phyloP scores from a whole-genome alignment of 2,888 invertebrate species.

The Torymus tubicola region DNA sequence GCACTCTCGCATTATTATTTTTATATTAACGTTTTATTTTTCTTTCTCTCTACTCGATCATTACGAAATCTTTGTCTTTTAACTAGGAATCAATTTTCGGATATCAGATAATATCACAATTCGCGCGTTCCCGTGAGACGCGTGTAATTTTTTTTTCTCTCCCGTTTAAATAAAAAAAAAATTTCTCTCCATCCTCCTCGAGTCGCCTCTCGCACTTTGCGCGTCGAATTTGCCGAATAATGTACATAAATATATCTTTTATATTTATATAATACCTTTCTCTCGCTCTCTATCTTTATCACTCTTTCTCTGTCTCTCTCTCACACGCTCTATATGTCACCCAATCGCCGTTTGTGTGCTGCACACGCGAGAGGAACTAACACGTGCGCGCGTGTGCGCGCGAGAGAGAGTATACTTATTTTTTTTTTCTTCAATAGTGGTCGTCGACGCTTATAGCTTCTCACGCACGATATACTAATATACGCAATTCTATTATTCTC shows the following conservation, averaged over 20 bases:
- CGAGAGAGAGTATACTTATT: too few species aligned
- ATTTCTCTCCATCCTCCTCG: slow-evolving; percentile 49
- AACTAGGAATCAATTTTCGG: slow-evolving; percentile 59
- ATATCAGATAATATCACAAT: slow-evolving; percentile 60
- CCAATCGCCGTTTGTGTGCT: too few species aligned
- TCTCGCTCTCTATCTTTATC: too few species aligned
- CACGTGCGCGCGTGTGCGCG: too few species aligned
- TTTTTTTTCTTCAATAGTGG: slow-evolving; percentile 51
- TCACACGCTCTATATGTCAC: too few species aligned
- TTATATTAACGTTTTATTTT: slow-evolving; percentile 37
- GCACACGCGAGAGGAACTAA: too few species aligned
- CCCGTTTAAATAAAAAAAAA: slow-evolving; percentile 31
- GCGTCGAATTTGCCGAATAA: slow-evolving; percentile 46
- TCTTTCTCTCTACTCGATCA: slow-evolving; percentile 38
- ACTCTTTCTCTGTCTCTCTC: too few species aligned
- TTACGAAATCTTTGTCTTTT: slow-evolving; percentile 57
- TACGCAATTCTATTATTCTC: slow-evolving; percentile 38
- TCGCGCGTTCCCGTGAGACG: slow-evolving; percentile 25
- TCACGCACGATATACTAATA: slow-evolving; percentile 46
- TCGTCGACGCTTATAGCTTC: slow-evolving; percentile 46
- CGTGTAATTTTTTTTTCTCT: slow-evolving; percentile 40
- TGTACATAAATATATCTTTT: slow-evolving; percentile 52
- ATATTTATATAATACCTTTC: neutral
- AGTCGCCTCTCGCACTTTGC: slow-evolving; percentile 52
- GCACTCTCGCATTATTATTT: slow-evolving; percentile 28